Evolutionary conservation across 2,888 invertebrate genomes (phyloP).

Genomic region (Zonitis immaculata): DNA sequence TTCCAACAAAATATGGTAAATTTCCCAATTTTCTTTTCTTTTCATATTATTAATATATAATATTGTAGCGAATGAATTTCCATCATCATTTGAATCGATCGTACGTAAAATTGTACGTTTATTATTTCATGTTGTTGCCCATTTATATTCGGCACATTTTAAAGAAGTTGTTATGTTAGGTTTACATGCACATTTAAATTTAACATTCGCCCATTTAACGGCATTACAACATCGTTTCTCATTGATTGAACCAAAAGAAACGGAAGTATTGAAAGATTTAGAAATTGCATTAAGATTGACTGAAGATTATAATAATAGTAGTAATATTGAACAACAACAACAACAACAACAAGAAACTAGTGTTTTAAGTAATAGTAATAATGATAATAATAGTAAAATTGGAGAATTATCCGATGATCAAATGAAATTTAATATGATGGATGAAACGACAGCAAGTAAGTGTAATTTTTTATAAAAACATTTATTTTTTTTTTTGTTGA

Average conservation of each 20-base stretch:
- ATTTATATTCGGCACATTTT: constrained; percentile 97
- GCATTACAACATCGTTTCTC: constrained; percentile 80
- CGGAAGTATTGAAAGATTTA: constrained; percentile 88
- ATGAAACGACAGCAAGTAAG: constrained; percentile 44
- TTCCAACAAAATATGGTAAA: constrained; percentile 98
- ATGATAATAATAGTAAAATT: constrained; percentile 34
- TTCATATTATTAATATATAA: constrained; percentile 5
- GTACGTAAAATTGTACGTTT: constrained; percentile 94
- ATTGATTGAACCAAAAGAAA: constrained; percentile 93
- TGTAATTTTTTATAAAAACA: constrained; percentile 5
- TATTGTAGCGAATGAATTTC: constrained; percentile 83
- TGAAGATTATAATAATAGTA: constrained; percentile 46
- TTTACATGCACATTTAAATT: constrained; percentile 94
- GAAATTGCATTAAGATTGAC: constrained; percentile 73
- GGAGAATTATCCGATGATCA: constrained; percentile 11
- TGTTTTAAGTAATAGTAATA: constrained; percentile 30
- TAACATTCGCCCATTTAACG: constrained; percentile 95
- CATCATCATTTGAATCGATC: constrained; percentile 87
- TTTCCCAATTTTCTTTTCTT: constrained; percentile 8
- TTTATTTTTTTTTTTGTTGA: too few species aligned
- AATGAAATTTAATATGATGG: constrained; percentile 16
- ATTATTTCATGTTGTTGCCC: constrained; percentile 97
- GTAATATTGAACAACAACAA: constrained; percentile 35
- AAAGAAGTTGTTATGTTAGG: constrained; percentile 90
- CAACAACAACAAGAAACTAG: constrained; percentile 48